A percentile compares a stretch with the other conserved stretches of the same genome.
These are phyloP conservation scores for Lymantria dispar DNA, from an alignment of 2,888 invertebrate genomes.

Conservation along the genomic window DNA sequence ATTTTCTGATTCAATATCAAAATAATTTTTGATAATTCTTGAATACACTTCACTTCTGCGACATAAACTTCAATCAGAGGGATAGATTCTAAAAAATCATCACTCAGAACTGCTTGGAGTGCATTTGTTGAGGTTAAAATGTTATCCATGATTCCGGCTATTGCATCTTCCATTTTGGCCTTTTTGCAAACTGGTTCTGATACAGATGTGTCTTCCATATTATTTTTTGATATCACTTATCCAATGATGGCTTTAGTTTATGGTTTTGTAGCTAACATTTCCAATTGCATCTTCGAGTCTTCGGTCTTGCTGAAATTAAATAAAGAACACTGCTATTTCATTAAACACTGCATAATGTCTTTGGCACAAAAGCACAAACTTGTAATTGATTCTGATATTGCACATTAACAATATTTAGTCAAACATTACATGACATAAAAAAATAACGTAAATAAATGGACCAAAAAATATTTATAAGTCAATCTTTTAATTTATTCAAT, in stretches of 20 bases:
- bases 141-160: slow-evolving; percentile 43
- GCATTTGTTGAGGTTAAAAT: slow-evolving; percentile 46
- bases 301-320: slow-evolving; percentile 58
- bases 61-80: slow-evolving; percentile 82
- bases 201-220: not conserved
- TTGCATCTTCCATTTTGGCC: slow-evolving; percentile 36
- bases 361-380: not conserved
- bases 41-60: slow-evolving; percentile 83
- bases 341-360: slow-evolving; percentile 42
- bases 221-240: not conserved
- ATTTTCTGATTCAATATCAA: slow-evolving; percentile 79
- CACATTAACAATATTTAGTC: no score
- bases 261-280: not conserved
- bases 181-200: slow-evolving; percentile 55
- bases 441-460: no score
- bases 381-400: no score
- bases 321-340: slow-evolving; percentile 63
- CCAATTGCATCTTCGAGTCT: not conserved
- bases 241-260: not conserved
- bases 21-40: slow-evolving; percentile 84
- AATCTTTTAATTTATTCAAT: no score
- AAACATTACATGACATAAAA: no score
- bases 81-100: slow-evolving; percentile 74
- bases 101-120: slow-evolving; percentile 77
- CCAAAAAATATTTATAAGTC: no score